Evolutionary conservation across 2,113 vertebrate genomes (phyloP), one percentile per base, ranked within the genome.

Genomic region (Orientallactaga bullata): DNA sequence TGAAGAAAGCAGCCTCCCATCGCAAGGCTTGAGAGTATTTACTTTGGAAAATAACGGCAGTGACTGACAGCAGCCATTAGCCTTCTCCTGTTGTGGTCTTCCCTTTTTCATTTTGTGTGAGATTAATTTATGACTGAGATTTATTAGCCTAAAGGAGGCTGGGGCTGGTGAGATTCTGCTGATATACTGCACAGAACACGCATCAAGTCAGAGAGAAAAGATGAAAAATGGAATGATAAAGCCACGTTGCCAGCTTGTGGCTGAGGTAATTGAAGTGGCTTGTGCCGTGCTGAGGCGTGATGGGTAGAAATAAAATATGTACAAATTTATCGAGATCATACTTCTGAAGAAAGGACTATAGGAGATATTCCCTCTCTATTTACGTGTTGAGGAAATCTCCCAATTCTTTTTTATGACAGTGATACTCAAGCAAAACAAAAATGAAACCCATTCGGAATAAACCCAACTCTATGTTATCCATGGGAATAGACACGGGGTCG

Each of bases 171-270:
- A 98, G 96, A 98, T 98, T 98, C 95, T 72, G 20, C 92, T 97
- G 98, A 98, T 97, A 96, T 89, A 97, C 86, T 91, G 86, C 92
- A 15, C 15, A 95, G 97, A 96, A 96, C 89, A 97, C 97, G 96
- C 6, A 90, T 95, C 89, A 0, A 97, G 93, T 88, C 95, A 92
- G 94, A 97, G 95, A 96, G 97, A 97, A 98, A 24, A 37, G 94
- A 97, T 98, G 97, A 98, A 98, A 98, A 98, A 97, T 95, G 95
- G 97, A 98, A 98, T 98, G 83, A 98, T 98, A 94, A 97, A 98
- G 95, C 95, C 94, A 94, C 95, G 89, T 91, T 96, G 96, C 96
- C 95, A 92, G 96, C 97, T 98, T 97, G 96, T 98, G 94, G 91
- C 93, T 95, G 95, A 97, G 89, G 97, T 98, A 98, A 98, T 97